Percentiles rank a stretch among this genome's conserved stretches.
phyloP scores from a whole-genome alignment of 23 tunicate genomes.

The Diplosoma virens region DNA sequence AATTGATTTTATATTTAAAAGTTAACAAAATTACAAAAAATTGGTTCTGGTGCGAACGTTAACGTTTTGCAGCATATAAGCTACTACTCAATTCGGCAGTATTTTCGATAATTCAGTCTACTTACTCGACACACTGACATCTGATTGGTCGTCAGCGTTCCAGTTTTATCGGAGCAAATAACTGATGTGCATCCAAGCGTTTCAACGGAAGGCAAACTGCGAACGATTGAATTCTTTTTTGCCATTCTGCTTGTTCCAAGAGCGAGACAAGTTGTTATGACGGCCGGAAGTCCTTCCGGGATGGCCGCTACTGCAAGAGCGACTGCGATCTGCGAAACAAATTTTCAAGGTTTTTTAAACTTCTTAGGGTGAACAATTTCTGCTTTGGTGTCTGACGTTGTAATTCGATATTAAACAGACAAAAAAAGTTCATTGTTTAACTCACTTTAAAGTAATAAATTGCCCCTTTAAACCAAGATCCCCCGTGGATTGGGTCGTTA shows the following conservation, averaged over 20 bases:
- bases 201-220: conserved; percentile 97
- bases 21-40: too few relatives aligned
- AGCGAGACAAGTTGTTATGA: conserved; percentile 98
- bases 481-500: conserved; percentile 99
- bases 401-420: not conserved
- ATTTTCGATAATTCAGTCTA: too few relatives aligned
- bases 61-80: too few relatives aligned
- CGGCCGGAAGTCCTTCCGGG: conserved; percentile 99
- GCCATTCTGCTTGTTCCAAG: conserved; percentile 99
- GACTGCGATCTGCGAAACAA: conserved; percentile 78
- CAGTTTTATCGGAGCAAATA: conserved; percentile 99
- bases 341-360: not conserved
- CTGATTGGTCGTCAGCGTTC: conserved; percentile 98
- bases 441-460: conserved; percentile 93
- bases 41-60: too few relatives aligned
- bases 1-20: too few relatives aligned
- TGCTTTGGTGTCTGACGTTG: not conserved
- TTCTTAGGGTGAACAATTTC: not conserved
- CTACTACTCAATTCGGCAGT: too few relatives aligned
- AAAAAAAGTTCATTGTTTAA: not conserved
- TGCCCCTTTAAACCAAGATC: conserved; percentile 98
- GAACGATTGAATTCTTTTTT: conserved; percentile 98
- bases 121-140: conserved; percentile 89
- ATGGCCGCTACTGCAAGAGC: conserved; percentile 99
- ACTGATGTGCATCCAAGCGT: conserved; percentile 99